A percentile compares a stretch with the other conserved stretches of the same genome.
phyloP scores from a whole-genome alignment of 2,113 vertebrate species.

The Anolis sagrei region DNA sequence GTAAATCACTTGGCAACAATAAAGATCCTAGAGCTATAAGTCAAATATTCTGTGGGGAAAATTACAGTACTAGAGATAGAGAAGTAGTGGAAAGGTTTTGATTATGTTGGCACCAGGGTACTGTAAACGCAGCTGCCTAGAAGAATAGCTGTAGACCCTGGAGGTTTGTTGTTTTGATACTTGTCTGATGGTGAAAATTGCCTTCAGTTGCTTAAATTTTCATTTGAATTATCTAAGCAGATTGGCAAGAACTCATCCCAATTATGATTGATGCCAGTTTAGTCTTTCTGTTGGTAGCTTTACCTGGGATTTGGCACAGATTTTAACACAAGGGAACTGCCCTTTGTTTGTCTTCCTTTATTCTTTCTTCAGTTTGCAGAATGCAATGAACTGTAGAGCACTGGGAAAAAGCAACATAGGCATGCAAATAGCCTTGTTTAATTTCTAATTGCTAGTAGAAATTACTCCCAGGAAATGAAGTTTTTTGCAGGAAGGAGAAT shows the following conservation, averaged over 20 bases:
- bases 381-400: neutral
- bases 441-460: neutral
- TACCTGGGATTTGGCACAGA: constrained; percentile 15
- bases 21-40: neutral
- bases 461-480: neutral
- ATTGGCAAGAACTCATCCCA: constrained; percentile 16
- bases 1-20: constrained; percentile 22
- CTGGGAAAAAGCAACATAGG: neutral
- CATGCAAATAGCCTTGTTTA: neutral
- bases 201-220: constrained; percentile 37
- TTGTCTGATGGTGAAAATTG: constrained; percentile 33
- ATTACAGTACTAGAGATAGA: constrained; percentile 6
- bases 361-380: constrained; percentile 3
- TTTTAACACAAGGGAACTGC: neutral
- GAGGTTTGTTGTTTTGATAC: constrained; percentile 33
- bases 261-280: constrained; percentile 15
- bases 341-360: neutral
- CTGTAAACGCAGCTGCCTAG: constrained; percentile 25
- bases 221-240: constrained; percentile 23
- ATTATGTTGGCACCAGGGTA: constrained; percentile 29
- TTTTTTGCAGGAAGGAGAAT: neutral
- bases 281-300: constrained; percentile 10
- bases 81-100: constrained; percentile 30
- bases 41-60: constrained; percentile 24
- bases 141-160: constrained; percentile 12